A percentile compares a stretch with the other conserved stretches of the same genome.
These are phyloP conservation scores for Melitaea cinxia DNA, from an alignment of 1,140 invertebrate genomes.

Conservation along the genomic window DNA sequence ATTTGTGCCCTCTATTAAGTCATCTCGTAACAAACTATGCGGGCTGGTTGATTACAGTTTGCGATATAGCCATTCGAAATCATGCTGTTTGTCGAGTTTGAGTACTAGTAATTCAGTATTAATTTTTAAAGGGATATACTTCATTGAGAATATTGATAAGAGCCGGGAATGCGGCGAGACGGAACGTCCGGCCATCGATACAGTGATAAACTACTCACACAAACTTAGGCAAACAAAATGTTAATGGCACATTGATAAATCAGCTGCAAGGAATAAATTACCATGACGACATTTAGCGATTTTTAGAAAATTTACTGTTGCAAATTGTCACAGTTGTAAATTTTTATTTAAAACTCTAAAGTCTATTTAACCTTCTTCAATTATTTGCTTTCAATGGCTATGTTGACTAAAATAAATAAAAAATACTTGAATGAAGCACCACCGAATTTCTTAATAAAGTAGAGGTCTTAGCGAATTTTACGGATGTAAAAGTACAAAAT, in stretches of 20 bases:
- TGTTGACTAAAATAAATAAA: background rate
- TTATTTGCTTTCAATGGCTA: background rate
- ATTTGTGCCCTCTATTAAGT: constrained; percentile 70
- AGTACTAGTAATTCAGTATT: constrained; percentile 17
- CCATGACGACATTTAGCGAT: background rate
- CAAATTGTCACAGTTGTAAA: background rate
- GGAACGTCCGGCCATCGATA: constrained; percentile 57
- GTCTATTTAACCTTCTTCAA: background rate
- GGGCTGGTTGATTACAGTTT: constrained; percentile 56
- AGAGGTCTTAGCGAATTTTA: constrained; percentile 23
- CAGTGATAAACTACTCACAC: constrained; percentile 57
- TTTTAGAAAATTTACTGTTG: background rate
- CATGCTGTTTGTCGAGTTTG: background rate
- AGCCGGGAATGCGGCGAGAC: constrained; percentile 58
- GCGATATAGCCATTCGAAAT: constrained; percentile 38
- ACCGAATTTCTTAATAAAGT: constrained; percentile 9
- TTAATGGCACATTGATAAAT: constrained; percentile 54
- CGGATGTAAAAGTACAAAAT: constrained; percentile 32
- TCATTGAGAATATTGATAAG: constrained; percentile 51
- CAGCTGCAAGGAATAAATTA: constrained; percentile 34
- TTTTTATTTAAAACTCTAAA: background rate
- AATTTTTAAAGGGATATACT: constrained; percentile 20
- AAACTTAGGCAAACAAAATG: constrained; percentile 54
- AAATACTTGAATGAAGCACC: background rate
- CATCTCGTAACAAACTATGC: constrained; percentile 62